A percentile compares a stretch with the other conserved stretches of the same genome.
Conservation (phyloP, 1,140 invertebrate genomes). For the Streblospio benedicti region DNA sequence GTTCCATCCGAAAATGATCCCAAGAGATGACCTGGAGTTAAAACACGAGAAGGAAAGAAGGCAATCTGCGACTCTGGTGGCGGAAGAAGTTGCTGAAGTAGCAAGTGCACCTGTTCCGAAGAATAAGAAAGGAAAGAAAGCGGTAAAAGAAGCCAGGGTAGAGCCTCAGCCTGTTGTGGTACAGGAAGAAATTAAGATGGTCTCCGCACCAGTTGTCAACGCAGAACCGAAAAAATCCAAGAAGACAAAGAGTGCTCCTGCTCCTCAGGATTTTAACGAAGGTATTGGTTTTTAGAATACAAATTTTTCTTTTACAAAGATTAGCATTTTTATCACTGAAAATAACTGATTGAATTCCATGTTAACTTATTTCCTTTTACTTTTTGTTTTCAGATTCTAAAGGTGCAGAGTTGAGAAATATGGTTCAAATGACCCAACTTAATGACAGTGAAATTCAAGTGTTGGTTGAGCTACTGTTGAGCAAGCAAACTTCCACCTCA, state of each 20-base stretch:
- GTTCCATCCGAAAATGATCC: conserved; percentile 23
- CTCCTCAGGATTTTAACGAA: background rate
- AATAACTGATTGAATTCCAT: background rate
- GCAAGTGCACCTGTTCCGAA: too few relatives aligned
- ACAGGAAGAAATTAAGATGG: background rate
- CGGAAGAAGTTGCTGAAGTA: background rate
- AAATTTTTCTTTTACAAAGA: background rate
- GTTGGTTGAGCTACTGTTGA: conserved; percentile 74
- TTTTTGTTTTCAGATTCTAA: conserved; percentile 10
- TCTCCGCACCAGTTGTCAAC: background rate
- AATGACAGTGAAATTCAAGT: conserved; percentile 77
- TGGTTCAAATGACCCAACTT: conserved; percentile 67
- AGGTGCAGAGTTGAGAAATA: conserved; percentile 55
- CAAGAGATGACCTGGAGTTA: conserved; percentile 39
- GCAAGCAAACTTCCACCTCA: conserved; percentile 64
- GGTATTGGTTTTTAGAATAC: background rate
- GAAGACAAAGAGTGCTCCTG: background rate
- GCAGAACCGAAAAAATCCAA: background rate
- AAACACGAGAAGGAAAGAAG: conserved; percentile 20
- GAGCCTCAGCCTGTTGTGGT: too few relatives aligned
- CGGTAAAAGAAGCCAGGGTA: too few relatives aligned
- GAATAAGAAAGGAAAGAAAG: too few relatives aligned
- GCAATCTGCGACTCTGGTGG: background rate
- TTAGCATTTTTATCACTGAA: background rate
- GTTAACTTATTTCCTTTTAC: background rate